Percentiles rank a stretch among this genome's conserved stretches.
phyloP scores from a whole-genome alignment of 2,113 vertebrate species.

The Peromyscus californicus region DNA sequence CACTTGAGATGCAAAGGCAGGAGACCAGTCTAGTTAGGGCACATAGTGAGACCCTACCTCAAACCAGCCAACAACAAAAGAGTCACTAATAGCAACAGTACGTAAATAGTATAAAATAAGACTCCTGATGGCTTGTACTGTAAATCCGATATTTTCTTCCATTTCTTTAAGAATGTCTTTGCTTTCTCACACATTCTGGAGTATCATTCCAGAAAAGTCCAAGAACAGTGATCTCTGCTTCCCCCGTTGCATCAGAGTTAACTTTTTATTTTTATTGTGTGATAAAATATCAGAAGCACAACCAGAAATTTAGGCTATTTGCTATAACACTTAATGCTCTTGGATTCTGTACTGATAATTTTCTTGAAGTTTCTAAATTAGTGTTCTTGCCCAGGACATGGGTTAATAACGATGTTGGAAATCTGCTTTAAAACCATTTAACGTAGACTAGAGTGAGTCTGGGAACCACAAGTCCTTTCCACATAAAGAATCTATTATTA shows the following conservation, averaged over 20 bases:
- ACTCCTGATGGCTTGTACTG: not conserved
- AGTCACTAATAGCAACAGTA: not conserved
- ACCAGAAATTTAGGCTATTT: constrained; percentile 4
- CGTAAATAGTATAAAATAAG: not conserved
- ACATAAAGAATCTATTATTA: not conserved
- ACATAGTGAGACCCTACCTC: not conserved
- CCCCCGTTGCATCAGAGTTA: not conserved
- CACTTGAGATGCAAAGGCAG: not conserved
- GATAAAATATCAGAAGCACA: constrained; percentile 59
- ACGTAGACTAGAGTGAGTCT: not conserved
- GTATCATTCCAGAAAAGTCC: constrained; percentile 39
- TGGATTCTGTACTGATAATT: constrained; percentile 16
- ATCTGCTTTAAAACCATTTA: constrained; percentile 54
- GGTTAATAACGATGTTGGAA: constrained; percentile 5
- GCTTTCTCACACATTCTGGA: constrained; percentile 36
- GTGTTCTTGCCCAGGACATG: not conserved
- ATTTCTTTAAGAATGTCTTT: constrained; percentile 43
- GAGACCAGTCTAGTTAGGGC: not conserved
- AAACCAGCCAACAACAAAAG: not conserved
- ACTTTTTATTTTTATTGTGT: not conserved
- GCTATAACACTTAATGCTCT: constrained; percentile 10
- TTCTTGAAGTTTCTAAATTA: constrained; percentile 38
- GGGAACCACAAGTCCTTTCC: not conserved
- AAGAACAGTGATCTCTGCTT: not conserved
- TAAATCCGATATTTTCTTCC: not conserved